Evolutionary conservation across 2,797 vertebrate species (phyloP), one percentile per base, ranked within the genome.

Genomic region (Sciaenops ocellatus): DNA sequence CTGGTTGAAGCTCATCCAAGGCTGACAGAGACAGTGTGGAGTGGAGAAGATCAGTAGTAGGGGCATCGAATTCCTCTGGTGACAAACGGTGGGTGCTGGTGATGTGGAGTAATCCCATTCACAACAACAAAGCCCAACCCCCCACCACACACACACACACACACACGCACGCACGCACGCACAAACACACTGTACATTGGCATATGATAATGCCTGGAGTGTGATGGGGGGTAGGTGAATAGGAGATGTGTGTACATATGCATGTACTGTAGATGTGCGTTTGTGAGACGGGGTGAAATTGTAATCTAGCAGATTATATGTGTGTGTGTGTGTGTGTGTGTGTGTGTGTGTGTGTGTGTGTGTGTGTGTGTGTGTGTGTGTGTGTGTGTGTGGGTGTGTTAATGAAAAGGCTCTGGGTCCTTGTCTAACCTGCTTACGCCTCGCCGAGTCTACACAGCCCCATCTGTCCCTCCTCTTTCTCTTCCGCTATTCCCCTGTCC

Each of bases 361-460:
- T 90, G 69, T 77, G 48, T 16, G 26, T n/a, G 57, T 62, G 52
- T 34, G 34, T 76, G 50, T 77, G 48, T 78, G 75, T 74, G 55
- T 69, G 71, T 46, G 16, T 73, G 60, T 54, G 70, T 69, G 59
- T 72, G 62, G 65, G 79, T 67, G 79, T 69, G 80, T 90, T 87
- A 83, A 90, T 93, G 77, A 86, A 82, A 66, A 85, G 61, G 80
- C 85, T 85, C 87, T 80, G 79, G 82, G 73, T 89, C 81, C 86
- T 75, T 24, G 86, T 87, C 90, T 92, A 94, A 94, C 94, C 93
- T 90, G 91, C 88, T 94, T 94, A 93, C 73, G 76, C 87, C 87
- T 92, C 90, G 60, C 76, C n/a, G 78, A 89, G 86, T 85, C 80
- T 50, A 56, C 72, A 68, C 55, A 4, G 57, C 78, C 69, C 85